Evolutionary conservation across 2,113 vertebrate genomes (phyloP).

Genomic region (Neolamprologus tretocephalus): DNA sequence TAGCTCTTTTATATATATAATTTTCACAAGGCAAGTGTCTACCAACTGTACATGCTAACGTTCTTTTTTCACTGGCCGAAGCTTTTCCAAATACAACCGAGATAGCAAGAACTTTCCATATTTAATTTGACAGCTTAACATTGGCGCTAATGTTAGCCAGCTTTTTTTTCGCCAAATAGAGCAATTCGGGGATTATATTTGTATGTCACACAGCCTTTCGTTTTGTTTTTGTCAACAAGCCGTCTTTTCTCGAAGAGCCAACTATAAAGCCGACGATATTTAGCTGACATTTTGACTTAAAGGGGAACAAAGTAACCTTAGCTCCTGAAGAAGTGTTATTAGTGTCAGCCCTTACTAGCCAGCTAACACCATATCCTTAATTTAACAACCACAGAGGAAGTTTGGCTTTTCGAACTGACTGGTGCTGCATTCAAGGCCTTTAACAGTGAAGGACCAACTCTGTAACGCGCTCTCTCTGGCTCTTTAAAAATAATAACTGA

Average conservation of each 20-base stretch:
- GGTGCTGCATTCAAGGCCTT: not conserved
- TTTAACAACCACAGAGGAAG: not conserved
- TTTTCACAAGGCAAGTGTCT: conserved; percentile 4
- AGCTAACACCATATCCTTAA: not conserved
- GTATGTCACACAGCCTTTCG: not conserved
- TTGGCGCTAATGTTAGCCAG: not conserved
- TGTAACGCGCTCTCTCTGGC: not conserved
- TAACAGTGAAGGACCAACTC: not conserved
- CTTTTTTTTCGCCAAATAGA: not conserved
- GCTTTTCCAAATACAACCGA: not conserved
- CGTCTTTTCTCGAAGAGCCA: not conserved
- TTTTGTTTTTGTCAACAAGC: not conserved
- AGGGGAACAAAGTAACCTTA: not conserved
- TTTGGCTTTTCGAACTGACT: not conserved
- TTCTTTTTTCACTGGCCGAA: not conserved
- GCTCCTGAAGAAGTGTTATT: not conserved
- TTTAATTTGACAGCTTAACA: not conserved
- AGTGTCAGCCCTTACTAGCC: not conserved
- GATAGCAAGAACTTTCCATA: not conserved
- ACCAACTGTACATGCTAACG: not conserved
- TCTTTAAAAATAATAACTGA: not conserved
- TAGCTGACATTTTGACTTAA: not conserved
- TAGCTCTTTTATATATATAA: not conserved
- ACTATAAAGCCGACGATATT: not conserved
- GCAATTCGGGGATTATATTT: not conserved